Percentiles rank a stretch among this genome's conserved stretches.
Evolutionary conservation across 2,888 invertebrate species (phyloP).

Genomic region (Macroteleia sp.): DNA sequence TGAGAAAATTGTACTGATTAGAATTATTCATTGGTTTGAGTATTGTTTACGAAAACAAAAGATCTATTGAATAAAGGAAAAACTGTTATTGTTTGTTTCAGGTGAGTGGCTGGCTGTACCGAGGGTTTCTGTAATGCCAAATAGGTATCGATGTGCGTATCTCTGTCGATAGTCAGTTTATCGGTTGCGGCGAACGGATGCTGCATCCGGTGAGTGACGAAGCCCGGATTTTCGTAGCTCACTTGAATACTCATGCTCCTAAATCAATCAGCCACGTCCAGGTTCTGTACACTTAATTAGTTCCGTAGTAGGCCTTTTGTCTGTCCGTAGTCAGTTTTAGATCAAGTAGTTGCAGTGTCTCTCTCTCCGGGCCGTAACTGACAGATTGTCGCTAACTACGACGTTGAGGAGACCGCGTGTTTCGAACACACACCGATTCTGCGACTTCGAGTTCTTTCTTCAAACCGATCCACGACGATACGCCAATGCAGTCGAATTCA

Average conservation of each 20-base stretch:
- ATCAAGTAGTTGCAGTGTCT: slow-evolving; percentile 63
- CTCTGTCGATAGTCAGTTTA: slow-evolving; percentile 82
- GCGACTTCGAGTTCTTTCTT: slow-evolving; percentile 36
- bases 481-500: neutral
- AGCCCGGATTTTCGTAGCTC: slow-evolving; percentile 78
- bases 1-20: no score
- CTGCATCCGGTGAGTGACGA: slow-evolving; percentile 84
- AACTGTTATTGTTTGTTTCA: slow-evolving; percentile 72
- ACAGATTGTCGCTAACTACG: slow-evolving; percentile 58
- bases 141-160: slow-evolving; percentile 83
- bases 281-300: slow-evolving; percentile 67
- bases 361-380: slow-evolving; percentile 54
- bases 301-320: slow-evolving; percentile 68
- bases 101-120: slow-evolving; percentile 84
- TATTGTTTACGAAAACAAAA: no score
- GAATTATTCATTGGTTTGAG: no score
- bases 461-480: slow-evolving; percentile 16
- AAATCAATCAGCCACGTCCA: slow-evolving; percentile 75
- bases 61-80: neutral
- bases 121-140: slow-evolving; percentile 84
- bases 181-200: slow-evolving; percentile 84
- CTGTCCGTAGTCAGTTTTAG: slow-evolving; percentile 66
- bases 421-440: slow-evolving; percentile 27
- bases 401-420: slow-evolving; percentile 46
- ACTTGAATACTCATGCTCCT: slow-evolving; percentile 75